Percentiles rank a stretch among this genome's conserved stretches.
phyloP scores from a whole-genome alignment of 2,113 vertebrate species.

The Trachemys scripta region DNA sequence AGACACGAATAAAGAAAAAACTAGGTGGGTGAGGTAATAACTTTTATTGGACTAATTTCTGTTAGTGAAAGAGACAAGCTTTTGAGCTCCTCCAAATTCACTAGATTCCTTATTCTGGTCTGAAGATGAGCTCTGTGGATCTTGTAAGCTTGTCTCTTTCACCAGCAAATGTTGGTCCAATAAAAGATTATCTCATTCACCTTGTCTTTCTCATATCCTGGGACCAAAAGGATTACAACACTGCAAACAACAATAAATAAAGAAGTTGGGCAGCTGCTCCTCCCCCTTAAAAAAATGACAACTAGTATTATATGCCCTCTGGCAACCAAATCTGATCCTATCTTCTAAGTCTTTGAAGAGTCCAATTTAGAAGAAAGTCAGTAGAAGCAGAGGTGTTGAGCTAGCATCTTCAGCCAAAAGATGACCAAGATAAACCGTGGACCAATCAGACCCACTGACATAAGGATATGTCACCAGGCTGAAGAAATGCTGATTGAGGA shows the following conservation, averaged over 20 bases:
- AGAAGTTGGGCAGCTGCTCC: accelerated
- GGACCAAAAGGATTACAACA: neutral
- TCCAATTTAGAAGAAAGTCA: neutral
- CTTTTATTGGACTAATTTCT: neutral
- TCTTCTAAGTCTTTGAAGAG: neutral
- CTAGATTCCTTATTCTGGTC: neutral
- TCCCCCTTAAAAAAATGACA: neutral
- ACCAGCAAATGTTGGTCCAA: neutral
- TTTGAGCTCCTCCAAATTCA: neutral
- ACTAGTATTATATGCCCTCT: neutral
- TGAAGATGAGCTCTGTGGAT: neutral
- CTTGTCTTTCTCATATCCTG: neutral
- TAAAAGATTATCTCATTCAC: neutral
- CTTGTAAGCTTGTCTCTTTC: neutral
- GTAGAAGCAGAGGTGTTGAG: neutral
- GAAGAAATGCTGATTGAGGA: neutral
- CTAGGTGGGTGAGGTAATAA: neutral
- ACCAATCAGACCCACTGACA: neutral
- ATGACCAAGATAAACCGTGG: neutral
- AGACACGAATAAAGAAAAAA: neutral
- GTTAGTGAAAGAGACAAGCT: neutral
- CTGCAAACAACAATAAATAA: neutral
- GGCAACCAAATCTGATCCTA: neutral
- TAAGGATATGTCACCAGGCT: neutral
- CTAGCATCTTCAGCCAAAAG: neutral